Evolutionary conservation across 2,113 vertebrate genomes (phyloP).

Genomic region (Daphoenositta chrysoptera): DNA sequence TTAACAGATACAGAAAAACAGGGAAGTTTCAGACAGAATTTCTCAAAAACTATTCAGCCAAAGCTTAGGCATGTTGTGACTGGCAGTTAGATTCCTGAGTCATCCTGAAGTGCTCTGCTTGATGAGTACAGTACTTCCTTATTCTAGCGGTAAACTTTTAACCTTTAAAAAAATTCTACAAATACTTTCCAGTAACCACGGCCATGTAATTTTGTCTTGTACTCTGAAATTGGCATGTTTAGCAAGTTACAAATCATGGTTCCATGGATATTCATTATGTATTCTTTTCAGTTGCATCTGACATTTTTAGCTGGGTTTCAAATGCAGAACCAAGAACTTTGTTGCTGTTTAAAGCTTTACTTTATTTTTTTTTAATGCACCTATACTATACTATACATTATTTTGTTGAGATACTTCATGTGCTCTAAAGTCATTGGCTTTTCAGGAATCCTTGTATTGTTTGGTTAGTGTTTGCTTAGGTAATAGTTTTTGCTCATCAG

Average conservation of each 20-base stretch:
- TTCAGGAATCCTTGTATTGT: background rate
- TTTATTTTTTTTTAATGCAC: background rate
- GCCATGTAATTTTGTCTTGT: background rate
- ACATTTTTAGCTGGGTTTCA: background rate
- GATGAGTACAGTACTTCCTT: background rate
- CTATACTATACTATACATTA: background rate
- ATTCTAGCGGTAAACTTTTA: background rate
- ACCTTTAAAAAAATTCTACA: background rate
- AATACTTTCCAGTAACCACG: background rate
- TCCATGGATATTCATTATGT: background rate
- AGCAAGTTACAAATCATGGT: background rate
- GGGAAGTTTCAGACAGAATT: background rate
- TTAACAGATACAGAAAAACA: background rate
- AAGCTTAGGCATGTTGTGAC: fast-evolving
- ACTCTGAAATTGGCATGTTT: background rate
- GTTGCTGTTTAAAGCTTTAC: background rate
- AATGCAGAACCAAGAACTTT: background rate
- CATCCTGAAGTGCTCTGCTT: background rate
- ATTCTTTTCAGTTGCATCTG: background rate
- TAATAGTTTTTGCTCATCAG: background rate
- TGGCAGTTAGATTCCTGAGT: background rate
- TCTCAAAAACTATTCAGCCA: background rate
- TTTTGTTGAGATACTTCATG: background rate
- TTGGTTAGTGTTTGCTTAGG: background rate
- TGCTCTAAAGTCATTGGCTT: background rate